Conservation (phyloP, 2,888 invertebrate genomes). For the Calameuta idolon region DNA sequence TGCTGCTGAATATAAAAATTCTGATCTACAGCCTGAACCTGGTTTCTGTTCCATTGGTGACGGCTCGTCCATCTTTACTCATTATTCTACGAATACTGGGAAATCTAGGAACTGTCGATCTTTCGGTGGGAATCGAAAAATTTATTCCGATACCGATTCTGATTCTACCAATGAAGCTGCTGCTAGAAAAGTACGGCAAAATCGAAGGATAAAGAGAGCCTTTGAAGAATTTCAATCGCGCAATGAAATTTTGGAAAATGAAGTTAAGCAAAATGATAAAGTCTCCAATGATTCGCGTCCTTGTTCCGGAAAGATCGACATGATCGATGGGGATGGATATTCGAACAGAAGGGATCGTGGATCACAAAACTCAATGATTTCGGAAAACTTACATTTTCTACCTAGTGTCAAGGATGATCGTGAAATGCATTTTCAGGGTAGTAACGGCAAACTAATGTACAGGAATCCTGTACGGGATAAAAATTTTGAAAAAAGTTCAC, state of each 20-base stretch:
- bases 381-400: background rate
- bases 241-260: background rate
- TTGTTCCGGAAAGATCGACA: background rate
- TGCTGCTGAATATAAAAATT: background rate
- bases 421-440: background rate
- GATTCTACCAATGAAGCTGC: background rate
- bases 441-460: background rate
- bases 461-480: background rate
- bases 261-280: background rate
- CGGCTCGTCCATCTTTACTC: background rate
- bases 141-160: background rate
- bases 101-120: background rate
- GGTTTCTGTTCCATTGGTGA: background rate
- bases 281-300: background rate
- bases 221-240: background rate
- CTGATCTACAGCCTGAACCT: background rate
- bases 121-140: background rate
- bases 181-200: background rate
- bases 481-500: background rate
- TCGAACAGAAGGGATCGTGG: slow-evolving; percentile 24
- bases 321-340: slow-evolving; percentile 28
- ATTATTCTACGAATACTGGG: background rate
- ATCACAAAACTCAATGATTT: slow-evolving; percentile 30
- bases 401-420: background rate
- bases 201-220: background rate